Conservation (phyloP, 1,140 invertebrate genomes). For the Euglossa dilemma region DNA sequence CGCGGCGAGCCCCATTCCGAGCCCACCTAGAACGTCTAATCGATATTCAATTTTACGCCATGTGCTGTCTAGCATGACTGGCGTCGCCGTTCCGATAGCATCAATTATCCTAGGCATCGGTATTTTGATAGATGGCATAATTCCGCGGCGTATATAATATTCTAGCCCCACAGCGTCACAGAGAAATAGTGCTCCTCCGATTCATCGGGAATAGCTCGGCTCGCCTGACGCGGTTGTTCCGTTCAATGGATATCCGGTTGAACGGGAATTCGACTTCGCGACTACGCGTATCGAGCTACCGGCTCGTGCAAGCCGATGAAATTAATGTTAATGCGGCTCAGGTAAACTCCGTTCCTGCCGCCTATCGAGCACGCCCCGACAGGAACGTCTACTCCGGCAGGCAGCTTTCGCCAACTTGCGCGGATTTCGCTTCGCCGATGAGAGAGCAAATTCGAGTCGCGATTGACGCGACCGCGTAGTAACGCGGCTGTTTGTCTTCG, state of each 20-base stretch:
- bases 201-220: conserved; percentile 48
- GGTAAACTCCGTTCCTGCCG: not conserved
- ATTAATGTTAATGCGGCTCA: conserved; percentile 38
- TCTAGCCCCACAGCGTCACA: conserved; percentile 55
- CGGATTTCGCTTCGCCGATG: not conserved
- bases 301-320: conserved; percentile 14
- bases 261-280: conserved; percentile 36
- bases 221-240: conserved; percentile 21
- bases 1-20: conserved; percentile 53
- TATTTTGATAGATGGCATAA: conserved; percentile 72
- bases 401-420: not conserved
- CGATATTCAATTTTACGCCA: conserved; percentile 73
- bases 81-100: conserved; percentile 68
- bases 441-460: conserved; percentile 4
- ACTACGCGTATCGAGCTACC: conserved; percentile 17
- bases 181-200: conserved; percentile 61
- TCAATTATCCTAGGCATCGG: conserved; percentile 72
- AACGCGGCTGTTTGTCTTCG: conserved; percentile 7
- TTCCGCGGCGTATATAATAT: conserved; percentile 68
- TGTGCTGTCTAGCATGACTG: conserved; percentile 71
- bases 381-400: not conserved
- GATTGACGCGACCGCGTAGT: conserved; percentile 5
- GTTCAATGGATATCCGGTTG: conserved; percentile 33
- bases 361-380: not conserved
- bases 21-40: conserved; percentile 65